phyloP scores from a whole-genome alignment of 37 sponge, comb jelly and placozoan species.

The Halichondria panicea region DNA sequence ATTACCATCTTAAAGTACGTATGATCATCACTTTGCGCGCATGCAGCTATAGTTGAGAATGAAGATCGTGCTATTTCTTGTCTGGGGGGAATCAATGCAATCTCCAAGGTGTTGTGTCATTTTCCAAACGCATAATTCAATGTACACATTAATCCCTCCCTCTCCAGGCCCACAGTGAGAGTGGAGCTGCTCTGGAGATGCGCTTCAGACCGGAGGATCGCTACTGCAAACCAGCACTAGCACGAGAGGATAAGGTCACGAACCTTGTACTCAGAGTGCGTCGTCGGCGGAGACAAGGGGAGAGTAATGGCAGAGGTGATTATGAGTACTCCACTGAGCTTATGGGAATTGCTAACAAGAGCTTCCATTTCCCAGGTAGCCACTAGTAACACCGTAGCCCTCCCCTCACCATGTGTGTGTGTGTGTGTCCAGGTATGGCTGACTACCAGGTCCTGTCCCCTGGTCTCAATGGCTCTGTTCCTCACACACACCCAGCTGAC shows the following conservation, averaged over 20 bases:
- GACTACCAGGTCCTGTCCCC: conserved; percentile 78
- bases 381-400: background rate
- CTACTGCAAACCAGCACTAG: conserved; percentile 51
- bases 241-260: conserved; percentile 8
- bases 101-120: conserved; percentile 34
- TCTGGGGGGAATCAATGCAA: conserved; percentile 42
- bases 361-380: conserved; percentile 66
- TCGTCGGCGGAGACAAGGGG: conserved; percentile 1
- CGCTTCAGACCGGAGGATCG: conserved; percentile 67
- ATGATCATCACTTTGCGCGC: too few species aligned
- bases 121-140: too few species aligned
- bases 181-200: conserved; percentile 23
- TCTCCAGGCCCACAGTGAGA: conserved; percentile 17
- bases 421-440: conserved; percentile 39
- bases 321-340: conserved; percentile 40
- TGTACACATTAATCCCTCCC: background rate
- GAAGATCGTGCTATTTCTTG: conserved; percentile 43
- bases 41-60: conserved; percentile 52
- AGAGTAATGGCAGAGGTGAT: background rate
- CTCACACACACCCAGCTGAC: conserved; percentile 5
- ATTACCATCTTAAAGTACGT: background rate
- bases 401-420: background rate
- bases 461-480: conserved; percentile 14
- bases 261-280: conserved; percentile 31
- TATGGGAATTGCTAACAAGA: conserved; percentile 45